phyloP scores from a whole-genome alignment of 2,888 invertebrate genomes.

The Hemistola chrysoprasaria region DNA sequence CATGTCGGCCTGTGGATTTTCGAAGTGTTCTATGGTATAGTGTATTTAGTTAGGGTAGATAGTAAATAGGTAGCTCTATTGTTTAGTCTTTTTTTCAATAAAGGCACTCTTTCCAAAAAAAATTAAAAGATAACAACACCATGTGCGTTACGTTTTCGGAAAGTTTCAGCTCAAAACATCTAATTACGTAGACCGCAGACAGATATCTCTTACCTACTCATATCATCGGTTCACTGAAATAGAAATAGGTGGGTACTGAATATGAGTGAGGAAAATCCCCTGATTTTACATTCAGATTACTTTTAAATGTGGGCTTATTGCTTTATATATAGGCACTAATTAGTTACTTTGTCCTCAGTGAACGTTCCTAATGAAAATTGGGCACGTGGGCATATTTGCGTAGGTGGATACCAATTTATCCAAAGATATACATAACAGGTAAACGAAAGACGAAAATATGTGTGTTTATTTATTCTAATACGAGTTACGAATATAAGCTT shows the following conservation, averaged over 20 bases:
- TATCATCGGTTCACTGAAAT: slow-evolving; percentile 2
- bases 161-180: slow-evolving; percentile 13
- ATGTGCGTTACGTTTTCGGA: not conserved
- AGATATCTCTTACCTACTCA: slow-evolving; percentile 2
- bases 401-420: slow-evolving; percentile 12
- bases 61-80: too few species aligned
- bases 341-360: too few species aligned
- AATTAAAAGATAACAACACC: too few species aligned
- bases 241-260: not conserved
- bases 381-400: slow-evolving; percentile 2
- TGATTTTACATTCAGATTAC: slow-evolving; percentile 1
- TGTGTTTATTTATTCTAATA: slow-evolving; percentile 17
- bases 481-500: slow-evolving; percentile 20
- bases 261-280: slow-evolving; percentile 1
- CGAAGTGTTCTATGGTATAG: too few species aligned
- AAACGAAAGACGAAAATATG: too few species aligned
- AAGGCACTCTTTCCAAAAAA: too few species aligned
- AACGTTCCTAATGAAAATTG: not conserved
- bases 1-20: too few species aligned
- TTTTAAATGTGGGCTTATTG: not conserved
- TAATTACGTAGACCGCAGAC: slow-evolving; percentile 14
- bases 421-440: slow-evolving; percentile 2
- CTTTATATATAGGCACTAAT: not conserved
- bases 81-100: too few species aligned
- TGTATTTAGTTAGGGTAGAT: too few species aligned